Conservation (phyloP, 2,888 invertebrate species). For the Antheraea yamamai region DNA sequence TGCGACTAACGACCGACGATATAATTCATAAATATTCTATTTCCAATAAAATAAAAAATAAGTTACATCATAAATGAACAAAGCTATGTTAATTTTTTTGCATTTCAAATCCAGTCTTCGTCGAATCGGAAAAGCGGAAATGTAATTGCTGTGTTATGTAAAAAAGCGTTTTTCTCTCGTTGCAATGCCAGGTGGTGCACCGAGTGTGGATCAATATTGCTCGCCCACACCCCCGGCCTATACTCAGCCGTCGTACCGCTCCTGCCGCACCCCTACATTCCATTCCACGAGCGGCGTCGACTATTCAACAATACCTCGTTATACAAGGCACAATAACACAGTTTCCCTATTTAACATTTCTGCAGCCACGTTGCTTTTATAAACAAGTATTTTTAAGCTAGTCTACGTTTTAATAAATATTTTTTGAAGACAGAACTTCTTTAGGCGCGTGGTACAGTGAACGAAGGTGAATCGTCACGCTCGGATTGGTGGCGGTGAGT, state of each 20-base stretch:
- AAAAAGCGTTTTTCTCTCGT: slow-evolving; percentile 49
- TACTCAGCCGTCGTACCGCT: slow-evolving; percentile 24
- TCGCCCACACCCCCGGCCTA: slow-evolving; percentile 33
- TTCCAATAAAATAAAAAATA: too few relatives aligned
- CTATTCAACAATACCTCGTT: slow-evolving; percentile 3
- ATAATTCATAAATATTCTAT: too few relatives aligned
- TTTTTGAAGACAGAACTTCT: too few relatives aligned
- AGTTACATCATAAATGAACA: too few relatives aligned
- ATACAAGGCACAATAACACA: not conserved
- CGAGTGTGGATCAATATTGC: slow-evolving; percentile 64
- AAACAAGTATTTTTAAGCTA: not conserved
- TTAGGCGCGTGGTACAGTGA: too few relatives aligned
- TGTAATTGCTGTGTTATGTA: slow-evolving; percentile 15
- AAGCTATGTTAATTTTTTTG: too few relatives aligned
- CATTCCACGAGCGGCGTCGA: not conserved
- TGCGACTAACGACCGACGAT: too few relatives aligned
- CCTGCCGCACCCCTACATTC: slow-evolving; percentile 23
- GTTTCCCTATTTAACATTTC: not conserved
- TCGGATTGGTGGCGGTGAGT: too few relatives aligned
- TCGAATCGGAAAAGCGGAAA: not conserved
- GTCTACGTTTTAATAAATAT: too few relatives aligned
- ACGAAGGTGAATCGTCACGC: too few relatives aligned
- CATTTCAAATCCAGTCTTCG: too few relatives aligned
- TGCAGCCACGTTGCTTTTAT: not conserved
- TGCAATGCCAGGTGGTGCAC: slow-evolving; percentile 64